A percentile compares a stretch with the other conserved stretches of the same genome.
Evolutionary conservation across 2,888 invertebrate genomes (phyloP).

Genomic region (Heliconius aoede): DNA sequence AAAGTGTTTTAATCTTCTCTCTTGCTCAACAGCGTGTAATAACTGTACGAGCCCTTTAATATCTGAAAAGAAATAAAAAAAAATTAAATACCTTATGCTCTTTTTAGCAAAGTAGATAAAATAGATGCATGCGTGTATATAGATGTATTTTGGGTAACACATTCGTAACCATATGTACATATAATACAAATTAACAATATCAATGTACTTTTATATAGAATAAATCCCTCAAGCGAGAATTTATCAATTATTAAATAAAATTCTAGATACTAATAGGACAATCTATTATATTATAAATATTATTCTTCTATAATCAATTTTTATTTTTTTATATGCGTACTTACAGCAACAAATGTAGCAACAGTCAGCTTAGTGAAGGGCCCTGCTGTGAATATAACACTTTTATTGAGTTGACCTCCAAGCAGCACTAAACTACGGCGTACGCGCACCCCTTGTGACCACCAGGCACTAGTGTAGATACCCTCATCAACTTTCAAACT

Average conservation of each 20-base stretch:
- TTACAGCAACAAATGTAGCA: slow-evolving; percentile 66
- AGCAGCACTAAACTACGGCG: slow-evolving; percentile 63
- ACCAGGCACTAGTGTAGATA: slow-evolving; percentile 68
- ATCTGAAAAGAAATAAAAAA: slow-evolving; percentile 59
- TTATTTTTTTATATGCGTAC: slow-evolving; percentile 54
- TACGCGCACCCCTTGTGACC: slow-evolving; percentile 57
- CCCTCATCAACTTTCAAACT: slow-evolving; percentile 63
- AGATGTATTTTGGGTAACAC: too few species aligned
- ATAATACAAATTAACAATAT: too few species aligned
- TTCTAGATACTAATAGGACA: too few species aligned
- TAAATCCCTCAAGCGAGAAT: too few species aligned
- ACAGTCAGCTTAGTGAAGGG: slow-evolving; percentile 67
- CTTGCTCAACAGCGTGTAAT: slow-evolving; percentile 64
- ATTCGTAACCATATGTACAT: too few species aligned
- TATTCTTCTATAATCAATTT: too few species aligned
- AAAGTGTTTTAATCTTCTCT: slow-evolving; percentile 53
- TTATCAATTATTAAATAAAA: too few species aligned
- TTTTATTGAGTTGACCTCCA: slow-evolving; percentile 62
- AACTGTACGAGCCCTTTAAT: slow-evolving; percentile 70
- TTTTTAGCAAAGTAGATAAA: too few species aligned
- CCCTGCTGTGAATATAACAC: slow-evolving; percentile 66
- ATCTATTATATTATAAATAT: too few species aligned
- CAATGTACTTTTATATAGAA: too few species aligned
- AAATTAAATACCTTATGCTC: too few species aligned
- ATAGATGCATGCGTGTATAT: too few species aligned